phyloP scores from a whole-genome alignment of 2,888 invertebrate genomes.

The Xylota sylvarum region DNA sequence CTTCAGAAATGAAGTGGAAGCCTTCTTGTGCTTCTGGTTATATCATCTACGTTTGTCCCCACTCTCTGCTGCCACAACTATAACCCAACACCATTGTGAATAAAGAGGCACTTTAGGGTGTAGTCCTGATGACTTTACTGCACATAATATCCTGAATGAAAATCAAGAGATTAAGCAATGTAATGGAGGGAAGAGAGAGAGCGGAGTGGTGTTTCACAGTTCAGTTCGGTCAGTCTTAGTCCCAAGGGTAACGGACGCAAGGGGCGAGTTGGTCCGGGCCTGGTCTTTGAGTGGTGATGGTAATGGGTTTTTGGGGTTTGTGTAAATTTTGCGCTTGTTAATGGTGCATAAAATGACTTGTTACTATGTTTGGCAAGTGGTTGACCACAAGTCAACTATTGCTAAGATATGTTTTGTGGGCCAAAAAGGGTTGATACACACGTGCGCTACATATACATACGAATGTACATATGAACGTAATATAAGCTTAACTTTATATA shows the following conservation, averaged over 20 bases:
- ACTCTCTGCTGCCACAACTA: constrained; percentile 19
- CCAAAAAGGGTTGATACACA: constrained; percentile 79
- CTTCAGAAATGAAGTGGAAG: constrained; percentile 57
- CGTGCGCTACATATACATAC: constrained; percentile 45
- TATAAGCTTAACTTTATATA: not conserved
- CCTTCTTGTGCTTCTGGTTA: constrained; percentile 61
- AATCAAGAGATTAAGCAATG: constrained; percentile 75
- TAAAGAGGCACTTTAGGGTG: constrained; percentile 72
- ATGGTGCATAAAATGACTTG: constrained; percentile 79
- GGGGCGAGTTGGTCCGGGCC: constrained; percentile 29
- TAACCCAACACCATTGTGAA: constrained; percentile 63
- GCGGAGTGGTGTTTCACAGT: not conserved
- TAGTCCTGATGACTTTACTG: constrained; percentile 77
- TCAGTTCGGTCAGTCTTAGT: constrained; percentile 39
- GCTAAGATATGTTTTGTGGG: constrained; percentile 74
- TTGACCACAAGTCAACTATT: constrained; percentile 77
- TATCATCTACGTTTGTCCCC: constrained; percentile 42
- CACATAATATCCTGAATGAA: constrained; percentile 76
- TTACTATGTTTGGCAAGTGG: constrained; percentile 78
- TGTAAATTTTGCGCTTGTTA: constrained; percentile 77
- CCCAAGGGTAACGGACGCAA: not conserved
- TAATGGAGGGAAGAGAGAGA: constrained; percentile 29
- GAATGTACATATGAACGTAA: constrained; percentile 9
- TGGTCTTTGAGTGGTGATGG: constrained; percentile 69
- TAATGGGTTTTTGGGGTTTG: constrained; percentile 77